phyloP scores from a whole-genome alignment of 2,113 vertebrate genomes.

The Cyprinodon variegatus region DNA sequence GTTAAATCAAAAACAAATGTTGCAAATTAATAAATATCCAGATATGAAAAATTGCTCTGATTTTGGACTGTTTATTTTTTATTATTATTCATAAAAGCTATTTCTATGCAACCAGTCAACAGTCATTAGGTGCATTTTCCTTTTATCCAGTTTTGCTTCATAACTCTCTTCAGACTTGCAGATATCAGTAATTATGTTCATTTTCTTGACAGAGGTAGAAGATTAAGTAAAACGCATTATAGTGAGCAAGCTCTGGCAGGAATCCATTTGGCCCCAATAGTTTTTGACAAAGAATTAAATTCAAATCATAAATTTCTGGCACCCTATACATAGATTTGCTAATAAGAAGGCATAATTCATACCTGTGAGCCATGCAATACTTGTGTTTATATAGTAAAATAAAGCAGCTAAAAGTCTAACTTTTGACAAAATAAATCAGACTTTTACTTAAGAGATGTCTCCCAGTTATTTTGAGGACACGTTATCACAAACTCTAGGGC shows the following conservation, averaged over 20 bases:
- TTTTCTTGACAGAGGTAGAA: neutral
- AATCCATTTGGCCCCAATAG: neutral
- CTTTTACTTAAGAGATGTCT: too few species aligned
- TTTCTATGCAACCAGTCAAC: neutral
- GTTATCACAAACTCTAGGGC: too few species aligned
- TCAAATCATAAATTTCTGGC: neutral
- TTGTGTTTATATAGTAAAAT: neutral
- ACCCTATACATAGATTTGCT: neutral
- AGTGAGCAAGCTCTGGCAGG: neutral
- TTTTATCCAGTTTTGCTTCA: neutral
- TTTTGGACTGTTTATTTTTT: neutral
- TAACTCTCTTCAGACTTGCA: neutral
- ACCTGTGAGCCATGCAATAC: neutral
- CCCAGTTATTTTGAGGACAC: too few species aligned
- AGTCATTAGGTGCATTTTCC: neutral
- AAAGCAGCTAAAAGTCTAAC: neutral
- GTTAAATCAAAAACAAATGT: neutral
- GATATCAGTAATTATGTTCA: neutral
- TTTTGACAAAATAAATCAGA: neutral
- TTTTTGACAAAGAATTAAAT: neutral
- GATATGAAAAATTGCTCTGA: neutral
- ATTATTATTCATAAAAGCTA: neutral
- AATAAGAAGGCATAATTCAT: neutral
- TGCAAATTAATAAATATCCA: neutral
- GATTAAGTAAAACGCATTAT: neutral